Base-by-base conservation (phyloP, 1,140 invertebrate genomes). In the Caenorhabditis elegans region DNA sequence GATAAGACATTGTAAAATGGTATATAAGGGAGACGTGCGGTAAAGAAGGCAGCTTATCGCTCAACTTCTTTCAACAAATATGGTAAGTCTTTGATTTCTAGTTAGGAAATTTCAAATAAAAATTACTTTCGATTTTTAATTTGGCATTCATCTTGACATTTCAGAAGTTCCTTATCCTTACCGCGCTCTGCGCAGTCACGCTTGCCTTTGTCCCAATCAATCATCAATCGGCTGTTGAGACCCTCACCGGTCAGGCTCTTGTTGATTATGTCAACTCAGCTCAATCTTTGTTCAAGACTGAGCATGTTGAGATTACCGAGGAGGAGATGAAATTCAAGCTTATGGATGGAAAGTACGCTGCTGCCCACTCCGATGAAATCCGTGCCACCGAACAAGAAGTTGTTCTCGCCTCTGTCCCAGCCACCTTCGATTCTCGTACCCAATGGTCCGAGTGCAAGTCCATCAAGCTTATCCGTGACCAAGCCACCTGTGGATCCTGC, bases 401-500 rank as follows among this genome's bases (percentile, higher is more conserved):
- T 43, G 34, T 34, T 10, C 60, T 70, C n/a, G 34, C 8, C n/a
- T 19, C 60, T 34, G 28, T 70, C 19, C 60, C 60, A 70, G 60
- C 60, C 17, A 65, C 24, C 34, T 80, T 80, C 43, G 79, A 80
- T 39, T 46, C 79, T 39, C 79, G 79, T 36, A 70, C 55, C 79
- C 34, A 80, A 24, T 80, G 79, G 79, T 24, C 79, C 19, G 17
- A 80, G 13, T 80, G 79, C 79, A 65, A 80, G 1, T 65, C 79
- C 3, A 80, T 80, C 34, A 70, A 65, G 17, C 31, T 49, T 22
- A 80, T 80, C 55, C 43, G 55, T 24, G 36, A 80, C 11, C 79
- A 80, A 48, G 48, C 55, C 24, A 47, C 48, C 28, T 80, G 79
- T 39, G 79, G 79, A 46, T 65, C 65, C 5, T 82, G 80, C 48